A percentile compares a stretch with the other conserved stretches of the same genome.
phyloP scores from a whole-genome alignment of 2,888 invertebrate species.

The Meiosimyza platycephala region DNA sequence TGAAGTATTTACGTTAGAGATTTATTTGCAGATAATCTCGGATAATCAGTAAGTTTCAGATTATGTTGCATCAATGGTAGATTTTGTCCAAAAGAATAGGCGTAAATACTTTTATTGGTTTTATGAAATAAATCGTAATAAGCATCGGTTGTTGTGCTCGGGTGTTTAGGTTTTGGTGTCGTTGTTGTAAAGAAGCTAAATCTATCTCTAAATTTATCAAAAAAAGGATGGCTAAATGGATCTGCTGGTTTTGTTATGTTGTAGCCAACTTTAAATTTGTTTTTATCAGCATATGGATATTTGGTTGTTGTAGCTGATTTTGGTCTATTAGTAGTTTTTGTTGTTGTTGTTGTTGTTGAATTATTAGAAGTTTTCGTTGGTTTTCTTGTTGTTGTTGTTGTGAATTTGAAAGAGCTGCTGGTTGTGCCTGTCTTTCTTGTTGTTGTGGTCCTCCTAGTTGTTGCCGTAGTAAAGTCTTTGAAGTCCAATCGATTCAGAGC shows the following conservation, averaged over 20 bases:
- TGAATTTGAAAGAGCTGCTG: slow-evolving; percentile 32
- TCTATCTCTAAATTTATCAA: slow-evolving; percentile 41
- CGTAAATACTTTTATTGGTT: slow-evolving; percentile 26
- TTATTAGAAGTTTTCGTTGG: slow-evolving; percentile 20
- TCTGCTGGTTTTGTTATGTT: slow-evolving; percentile 30
- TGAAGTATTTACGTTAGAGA: no score
- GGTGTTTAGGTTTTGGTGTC: neutral
- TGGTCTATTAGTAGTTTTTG: neutral
- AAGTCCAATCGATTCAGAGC: neutral
- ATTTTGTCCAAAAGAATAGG: slow-evolving; percentile 32
- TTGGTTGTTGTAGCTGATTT: slow-evolving; percentile 31
- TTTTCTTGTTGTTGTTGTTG: slow-evolving; percentile 19
- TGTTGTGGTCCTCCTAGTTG: slow-evolving; percentile 26
- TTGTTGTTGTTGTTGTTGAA: slow-evolving; percentile 20
- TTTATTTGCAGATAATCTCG: no score
- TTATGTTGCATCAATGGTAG: neutral
- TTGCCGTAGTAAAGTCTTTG: slow-evolving; percentile 36
- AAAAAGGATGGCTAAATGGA: slow-evolving; percentile 46
- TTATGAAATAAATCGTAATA: neutral
- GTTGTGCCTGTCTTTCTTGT: slow-evolving; percentile 22
- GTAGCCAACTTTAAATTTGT: slow-evolving; percentile 3
- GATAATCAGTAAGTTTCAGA: no score
- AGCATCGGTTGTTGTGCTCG: neutral
- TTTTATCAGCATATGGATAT: slow-evolving; percentile 5
- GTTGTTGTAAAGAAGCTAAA: slow-evolving; percentile 18